phyloP scores from a whole-genome alignment of 1,140 invertebrate species.

The Mylabris phalerata region DNA sequence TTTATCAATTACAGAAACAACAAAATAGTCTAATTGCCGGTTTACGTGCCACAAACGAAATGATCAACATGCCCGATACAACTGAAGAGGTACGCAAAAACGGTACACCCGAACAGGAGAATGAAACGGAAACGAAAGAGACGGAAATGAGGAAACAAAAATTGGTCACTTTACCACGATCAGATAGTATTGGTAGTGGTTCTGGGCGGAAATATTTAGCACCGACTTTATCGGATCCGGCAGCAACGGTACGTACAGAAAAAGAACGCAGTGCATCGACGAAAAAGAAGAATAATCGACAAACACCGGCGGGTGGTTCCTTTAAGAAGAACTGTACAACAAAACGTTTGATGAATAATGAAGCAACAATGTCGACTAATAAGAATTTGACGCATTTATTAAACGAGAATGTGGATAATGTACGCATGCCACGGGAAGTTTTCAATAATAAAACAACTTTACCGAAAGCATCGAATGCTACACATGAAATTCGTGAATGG shows the following conservation, averaged over 20 bases:
- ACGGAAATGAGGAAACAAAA: conserved; percentile 43
- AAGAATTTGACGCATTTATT: conserved; percentile 34
- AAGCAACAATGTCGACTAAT: conserved; percentile 21
- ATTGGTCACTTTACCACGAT: conserved; percentile 52
- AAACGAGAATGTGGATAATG: conserved; percentile 31
- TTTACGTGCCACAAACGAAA: conserved; percentile 82
- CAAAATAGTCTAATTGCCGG: conserved; percentile 88
- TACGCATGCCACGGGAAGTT: conserved; percentile 36
- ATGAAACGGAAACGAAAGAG: conserved; percentile 45
- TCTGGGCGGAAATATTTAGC: conserved; percentile 79
- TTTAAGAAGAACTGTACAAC: conserved; percentile 21
- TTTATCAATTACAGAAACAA: conserved; percentile 62
- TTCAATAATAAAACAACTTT: conserved; percentile 37
- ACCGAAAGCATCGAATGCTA: conserved; percentile 37
- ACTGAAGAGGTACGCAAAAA: conserved; percentile 56
- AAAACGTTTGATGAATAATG: conserved; percentile 1
- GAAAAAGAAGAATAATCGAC: conserved; percentile 59
- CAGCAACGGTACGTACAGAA: conserved; percentile 54
- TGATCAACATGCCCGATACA: conserved; percentile 50
- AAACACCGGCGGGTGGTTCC: conserved; percentile 44
- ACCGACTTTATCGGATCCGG: conserved; percentile 80
- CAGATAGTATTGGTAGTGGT: conserved; percentile 72
- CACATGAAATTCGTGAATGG: conserved; percentile 41
- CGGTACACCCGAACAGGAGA: conserved; percentile 44
- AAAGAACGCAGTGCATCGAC: conserved; percentile 59